Base-by-base conservation (phyloP, 1,140 invertebrate genomes). In the Battus philenor region DNA sequence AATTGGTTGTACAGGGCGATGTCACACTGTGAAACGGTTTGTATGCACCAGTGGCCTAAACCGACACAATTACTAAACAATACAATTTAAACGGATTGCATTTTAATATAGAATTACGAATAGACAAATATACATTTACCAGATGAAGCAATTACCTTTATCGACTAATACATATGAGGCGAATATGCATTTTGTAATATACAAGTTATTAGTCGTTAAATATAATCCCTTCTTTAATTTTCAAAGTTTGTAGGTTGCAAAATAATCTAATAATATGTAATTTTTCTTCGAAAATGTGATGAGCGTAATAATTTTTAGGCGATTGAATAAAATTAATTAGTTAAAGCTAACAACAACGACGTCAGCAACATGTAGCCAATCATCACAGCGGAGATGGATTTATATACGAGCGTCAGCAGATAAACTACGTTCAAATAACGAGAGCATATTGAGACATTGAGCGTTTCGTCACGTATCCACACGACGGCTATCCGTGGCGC, bases 401-500 rank as follows among this genome's bases (percentile, higher is more conserved):
- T 27, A 13, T 30, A 30, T 30, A 30, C 6, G 29, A 39, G 22
- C 16, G 1, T 41, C 20, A 15, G 11, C 7, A 11, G 15, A 27
- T 38, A 27, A 41, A 29, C 8, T 27, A 17, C 15, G 24, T 2
- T 49, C 27, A 41, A 17, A 50, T 55, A 59, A 59, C 55, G 54
- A 57, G 49, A 43, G 20, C 43, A 39, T 52, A 63, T 59, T 63
- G 54, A 70, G 62, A 65, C 48, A 63, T 59, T 58, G 57, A 55
- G 44, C 55, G 49, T 59, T 61, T 49, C 47, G 55, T 66, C 67
- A 67, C 66, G 63, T 70, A 62, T 43, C 38, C 43, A 48, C 58
- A 61, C 63, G 61, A 61, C 53, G 56, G 54, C 53, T 57, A 62
- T 58, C 55, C 50, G 43, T 32, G 39, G 46, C 53, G 44, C 50